Evolutionary conservation across 1,140 invertebrate species (phyloP).

Genomic region (Lucilia cuprina): DNA sequence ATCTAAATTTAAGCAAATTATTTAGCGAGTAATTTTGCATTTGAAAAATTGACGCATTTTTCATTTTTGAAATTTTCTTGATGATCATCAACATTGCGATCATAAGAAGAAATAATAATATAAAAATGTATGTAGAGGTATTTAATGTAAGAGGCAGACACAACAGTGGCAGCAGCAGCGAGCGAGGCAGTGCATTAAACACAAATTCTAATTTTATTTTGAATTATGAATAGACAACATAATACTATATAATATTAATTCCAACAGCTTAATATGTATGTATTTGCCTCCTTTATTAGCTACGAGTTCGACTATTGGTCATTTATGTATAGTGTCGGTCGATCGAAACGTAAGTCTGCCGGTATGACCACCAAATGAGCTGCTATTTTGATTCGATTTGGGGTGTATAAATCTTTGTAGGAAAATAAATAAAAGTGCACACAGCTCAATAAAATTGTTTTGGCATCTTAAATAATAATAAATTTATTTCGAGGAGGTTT

Average conservation of each 20-base stretch:
- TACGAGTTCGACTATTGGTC: neutral
- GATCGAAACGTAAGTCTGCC: neutral
- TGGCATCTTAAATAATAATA: neutral
- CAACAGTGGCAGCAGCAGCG: neutral
- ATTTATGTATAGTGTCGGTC: neutral
- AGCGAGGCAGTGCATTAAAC: neutral
- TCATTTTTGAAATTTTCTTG: conserved; percentile 5
- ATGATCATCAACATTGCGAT: neutral
- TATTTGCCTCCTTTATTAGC: neutral
- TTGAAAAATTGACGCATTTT: conserved; percentile 14
- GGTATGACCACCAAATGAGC: neutral
- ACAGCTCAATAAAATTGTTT: conserved; percentile 15
- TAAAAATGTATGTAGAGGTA: neutral
- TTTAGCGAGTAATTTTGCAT: conserved; percentile 17
- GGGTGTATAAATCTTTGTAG: conserved; percentile 1
- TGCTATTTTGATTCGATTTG: neutral
- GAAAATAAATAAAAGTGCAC: neutral
- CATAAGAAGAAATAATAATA: neutral
- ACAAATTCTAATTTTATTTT: neutral
- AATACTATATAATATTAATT: neutral
- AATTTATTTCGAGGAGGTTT: conserved; percentile 17
- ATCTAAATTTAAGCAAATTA: conserved; percentile 15
- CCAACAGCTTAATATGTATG: neutral
- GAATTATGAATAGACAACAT: neutral
- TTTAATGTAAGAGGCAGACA: neutral